Conservation (phyloP, 2,888 invertebrate genomes). For the Anarsia innoxiella region DNA sequence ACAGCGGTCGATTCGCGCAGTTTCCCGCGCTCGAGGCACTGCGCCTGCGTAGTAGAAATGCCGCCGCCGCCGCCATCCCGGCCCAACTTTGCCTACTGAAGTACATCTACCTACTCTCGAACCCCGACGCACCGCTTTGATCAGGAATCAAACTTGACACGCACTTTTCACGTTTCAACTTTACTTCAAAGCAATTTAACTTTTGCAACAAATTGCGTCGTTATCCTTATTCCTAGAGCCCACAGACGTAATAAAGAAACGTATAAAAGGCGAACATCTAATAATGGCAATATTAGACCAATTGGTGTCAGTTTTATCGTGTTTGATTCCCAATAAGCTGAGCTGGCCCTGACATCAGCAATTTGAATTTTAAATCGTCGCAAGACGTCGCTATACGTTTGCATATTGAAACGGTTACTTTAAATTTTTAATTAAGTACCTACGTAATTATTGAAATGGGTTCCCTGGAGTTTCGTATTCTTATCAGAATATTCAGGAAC, state of each 20-base stretch:
- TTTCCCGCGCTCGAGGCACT: conserved; percentile 65
- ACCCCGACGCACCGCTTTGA: conserved; percentile 12
- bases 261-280: not conserved
- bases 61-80: conserved; percentile 38
- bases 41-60: conserved; percentile 72
- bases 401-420: conserved; percentile 27
- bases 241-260: not conserved
- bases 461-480: not conserved
- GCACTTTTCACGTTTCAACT: conserved; percentile 15
- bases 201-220: too few species aligned
- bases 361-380: conserved; percentile 39
- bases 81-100: conserved; percentile 40
- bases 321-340: conserved; percentile 30
- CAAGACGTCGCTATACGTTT: conserved; percentile 26
- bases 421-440: conserved; percentile 13
- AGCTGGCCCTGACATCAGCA: conserved; percentile 30
- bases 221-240: too few species aligned
- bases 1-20: conserved; percentile 69
- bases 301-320: conserved; percentile 22
- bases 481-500: conserved; percentile 9
- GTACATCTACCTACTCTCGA: conserved; percentile 21
- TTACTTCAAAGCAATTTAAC: conserved; percentile 17
- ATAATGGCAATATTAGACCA: conserved; percentile 17
- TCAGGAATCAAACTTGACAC: conserved; percentile 15
- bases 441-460: conserved; percentile 3